Evolutionary conservation across 1,140 invertebrate genomes (phyloP), one percentile per base, ranked within the genome.

Genomic region (Asbolus verrucosus): DNA sequence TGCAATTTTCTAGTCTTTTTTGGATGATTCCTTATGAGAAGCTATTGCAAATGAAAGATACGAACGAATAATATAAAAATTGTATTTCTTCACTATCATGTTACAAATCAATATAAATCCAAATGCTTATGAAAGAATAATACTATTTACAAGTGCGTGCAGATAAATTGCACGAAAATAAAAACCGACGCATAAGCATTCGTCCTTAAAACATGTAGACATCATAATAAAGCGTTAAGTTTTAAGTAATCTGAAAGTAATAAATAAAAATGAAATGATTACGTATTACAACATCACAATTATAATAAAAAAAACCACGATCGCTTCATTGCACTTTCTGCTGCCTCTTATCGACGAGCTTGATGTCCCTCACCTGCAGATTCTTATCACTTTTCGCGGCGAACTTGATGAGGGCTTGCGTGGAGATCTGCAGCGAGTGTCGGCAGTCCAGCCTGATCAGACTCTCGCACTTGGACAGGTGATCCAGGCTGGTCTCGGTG

Each of bases 401-500:
- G 73, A 93, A 94, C 73, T 91, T 92, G 74, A 91, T 91, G 1
- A 94, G 86, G 2, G 91, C 91, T 67, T 92, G 88, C 2, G 89
- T 90, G 2, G 90, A 90, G 4, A 94, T 89, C 73, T 92, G 88
- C 6, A 90, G 88, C 2, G 91, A 89, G 73, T 93, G 90, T 79
- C 92, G 85, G 21, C 93, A 83, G 77, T 94, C 92, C 70, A 94
- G 78, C 65, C 89, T 82, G 38, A 85, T 85, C 1, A 92, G 78
- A 50, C 84, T 84, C 50, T 87, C 85, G 78, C 90, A 92, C 19
- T 88, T 85, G 1, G 86, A 83, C 11, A 96, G 83, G 76, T 94
- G 90, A 72, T 94, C 92, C 9, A 96, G 83, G 65, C 90, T 90
- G 1, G 85, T 84, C 79, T 96, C 94, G 0, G 94, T 95, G 0